Evolutionary conservation across 1,140 invertebrate genomes (phyloP).

Genomic region (Dendrolimus kikuchii): DNA sequence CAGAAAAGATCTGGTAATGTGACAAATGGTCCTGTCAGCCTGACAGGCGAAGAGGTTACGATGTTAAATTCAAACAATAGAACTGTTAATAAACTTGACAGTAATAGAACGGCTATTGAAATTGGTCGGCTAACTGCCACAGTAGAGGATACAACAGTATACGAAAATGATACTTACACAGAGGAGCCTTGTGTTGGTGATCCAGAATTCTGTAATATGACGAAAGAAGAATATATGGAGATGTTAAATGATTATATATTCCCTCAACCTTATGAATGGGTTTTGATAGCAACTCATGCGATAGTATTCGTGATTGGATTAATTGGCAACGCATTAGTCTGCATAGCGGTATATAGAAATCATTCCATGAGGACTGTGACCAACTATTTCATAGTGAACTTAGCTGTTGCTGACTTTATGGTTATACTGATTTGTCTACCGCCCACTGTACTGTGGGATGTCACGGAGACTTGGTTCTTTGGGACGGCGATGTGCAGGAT

Average conservation of each 20-base stretch:
- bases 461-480: slow-evolving; percentile 93
- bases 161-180: slow-evolving; percentile 5
- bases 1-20: too few relatives aligned
- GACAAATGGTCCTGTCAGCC: too few relatives aligned
- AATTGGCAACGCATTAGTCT: slow-evolving; percentile 90
- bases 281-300: slow-evolving; percentile 79
- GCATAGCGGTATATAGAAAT: slow-evolving; percentile 89
- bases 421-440: slow-evolving; percentile 92
- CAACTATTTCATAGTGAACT: slow-evolving; percentile 94
- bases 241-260: slow-evolving; percentile 76
- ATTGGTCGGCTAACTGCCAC: slow-evolving; percentile 17
- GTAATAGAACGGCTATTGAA: slow-evolving; percentile 10
- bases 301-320: slow-evolving; percentile 85
- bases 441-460: slow-evolving; percentile 89
- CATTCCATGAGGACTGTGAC: slow-evolving; percentile 91
- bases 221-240: slow-evolving; percentile 77
- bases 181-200: slow-evolving; percentile 45
- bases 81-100: too few relatives aligned
- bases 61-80: too few relatives aligned
- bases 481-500: slow-evolving; percentile 87
- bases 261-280: slow-evolving; percentile 76
- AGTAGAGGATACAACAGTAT: slow-evolving; percentile 20
- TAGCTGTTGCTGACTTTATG: slow-evolving; percentile 93
- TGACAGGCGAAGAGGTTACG: too few relatives aligned
- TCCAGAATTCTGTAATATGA: slow-evolving; percentile 58